Evolutionary conservation across 2,888 invertebrate species (phyloP).

Genomic region (Tiliacea aurago): DNA sequence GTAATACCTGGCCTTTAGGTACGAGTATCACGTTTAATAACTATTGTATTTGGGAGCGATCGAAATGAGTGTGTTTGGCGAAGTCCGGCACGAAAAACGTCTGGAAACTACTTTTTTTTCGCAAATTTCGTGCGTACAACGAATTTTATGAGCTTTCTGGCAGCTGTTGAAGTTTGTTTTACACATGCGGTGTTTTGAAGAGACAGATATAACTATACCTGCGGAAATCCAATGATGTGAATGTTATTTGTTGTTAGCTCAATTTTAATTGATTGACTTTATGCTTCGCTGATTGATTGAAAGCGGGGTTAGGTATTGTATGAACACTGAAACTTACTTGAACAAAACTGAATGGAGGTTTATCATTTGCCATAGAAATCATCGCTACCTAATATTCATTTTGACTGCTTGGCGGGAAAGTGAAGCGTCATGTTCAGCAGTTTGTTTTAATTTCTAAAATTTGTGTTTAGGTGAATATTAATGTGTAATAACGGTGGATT

Average conservation of each 20-base stretch:
- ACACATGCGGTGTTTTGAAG: slow-evolving; percentile 4
- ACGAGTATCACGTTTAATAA: slow-evolving; percentile 86
- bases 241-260: neutral
- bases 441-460: too few relatives aligned
- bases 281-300: neutral
- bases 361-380: neutral
- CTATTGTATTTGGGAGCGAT: slow-evolving; percentile 90
- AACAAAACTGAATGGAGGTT: neutral
- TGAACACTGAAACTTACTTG: neutral
- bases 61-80: slow-evolving; percentile 85
- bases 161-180: slow-evolving; percentile 39
- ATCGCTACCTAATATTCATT: too few relatives aligned
- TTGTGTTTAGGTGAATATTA: too few relatives aligned
- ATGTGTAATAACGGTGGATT: too few relatives aligned
- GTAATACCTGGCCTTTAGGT: slow-evolving; percentile 76
- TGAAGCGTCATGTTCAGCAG: too few relatives aligned
- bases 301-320: neutral
- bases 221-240: slow-evolving; percentile 12
- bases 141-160: slow-evolving; percentile 53
- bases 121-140: slow-evolving; percentile 36
- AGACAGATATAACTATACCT: slow-evolving; percentile 18
- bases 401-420: too few relatives aligned
- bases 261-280: slow-evolving; percentile 8
- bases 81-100: slow-evolving; percentile 79
- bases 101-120: slow-evolving; percentile 71